These are phyloP conservation scores for Dendrophyllia cribrosa DNA, from an alignment of 64 coral and sea anemone species.

Conservation along the genomic window DNA sequence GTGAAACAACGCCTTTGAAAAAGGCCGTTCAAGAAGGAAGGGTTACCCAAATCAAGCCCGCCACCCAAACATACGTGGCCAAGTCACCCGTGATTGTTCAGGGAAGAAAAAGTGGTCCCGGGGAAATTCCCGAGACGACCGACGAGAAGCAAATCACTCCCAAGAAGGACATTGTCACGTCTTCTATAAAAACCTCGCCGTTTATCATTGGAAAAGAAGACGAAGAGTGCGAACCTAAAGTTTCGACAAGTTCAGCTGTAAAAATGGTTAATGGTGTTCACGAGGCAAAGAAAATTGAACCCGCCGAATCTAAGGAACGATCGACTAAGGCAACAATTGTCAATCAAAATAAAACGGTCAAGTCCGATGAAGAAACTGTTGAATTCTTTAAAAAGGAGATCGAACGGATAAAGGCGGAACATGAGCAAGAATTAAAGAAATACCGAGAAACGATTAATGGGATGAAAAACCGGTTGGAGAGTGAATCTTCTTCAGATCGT, in stretches of 20 bases:
- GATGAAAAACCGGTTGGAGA: conserved; percentile 70
- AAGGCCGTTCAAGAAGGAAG: conserved; percentile 15
- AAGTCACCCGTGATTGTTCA: conserved; percentile 30
- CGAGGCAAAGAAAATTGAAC: background rate
- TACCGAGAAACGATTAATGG: conserved; percentile 86
- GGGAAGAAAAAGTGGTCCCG: conserved; percentile 4
- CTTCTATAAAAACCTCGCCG: conserved; percentile 23
- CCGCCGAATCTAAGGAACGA: background rate
- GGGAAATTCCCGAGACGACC: background rate
- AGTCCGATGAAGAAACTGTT: background rate
- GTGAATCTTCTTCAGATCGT: conserved; percentile 24
- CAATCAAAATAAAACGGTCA: background rate
- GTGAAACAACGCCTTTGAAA: background rate
- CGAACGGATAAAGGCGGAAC: conserved; percentile 67
- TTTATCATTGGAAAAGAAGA: background rate
- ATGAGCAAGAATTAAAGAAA: conserved; percentile 41
- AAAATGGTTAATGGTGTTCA: conserved; percentile 28
- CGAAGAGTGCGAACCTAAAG: background rate
- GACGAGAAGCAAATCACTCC: background rate
- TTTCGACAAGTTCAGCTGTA: background rate
- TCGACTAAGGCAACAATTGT: background rate
- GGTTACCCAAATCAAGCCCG: background rate
- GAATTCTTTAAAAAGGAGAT: conserved; percentile 82
- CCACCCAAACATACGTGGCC: conserved; percentile 8
- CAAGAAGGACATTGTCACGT: background rate